Percentiles rank a stretch among this genome's conserved stretches.
Conservation (phyloP, 2,113 vertebrate species). For the Proteles cristata region DNA sequence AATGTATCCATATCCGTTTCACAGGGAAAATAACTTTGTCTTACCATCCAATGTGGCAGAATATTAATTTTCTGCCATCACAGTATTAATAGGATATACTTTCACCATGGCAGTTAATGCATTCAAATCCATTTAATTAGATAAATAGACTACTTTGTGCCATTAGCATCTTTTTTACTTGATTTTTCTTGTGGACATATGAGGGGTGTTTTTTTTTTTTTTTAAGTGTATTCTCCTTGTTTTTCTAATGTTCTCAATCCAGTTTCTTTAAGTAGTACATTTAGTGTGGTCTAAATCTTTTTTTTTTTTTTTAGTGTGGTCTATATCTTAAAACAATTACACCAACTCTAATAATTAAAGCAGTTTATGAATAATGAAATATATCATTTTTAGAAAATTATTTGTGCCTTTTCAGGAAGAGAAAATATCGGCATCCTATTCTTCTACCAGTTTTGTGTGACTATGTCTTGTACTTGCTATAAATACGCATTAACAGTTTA, state of each 20-base stretch:
- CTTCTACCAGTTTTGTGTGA: background rate
- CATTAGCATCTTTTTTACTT: background rate
- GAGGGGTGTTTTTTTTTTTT: background rate
- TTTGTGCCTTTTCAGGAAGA: slow-evolving; percentile 28
- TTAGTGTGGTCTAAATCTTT: background rate
- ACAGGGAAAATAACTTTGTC: slow-evolving; percentile 46
- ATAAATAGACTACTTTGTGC: slow-evolving; percentile 11
- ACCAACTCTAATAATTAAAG: background rate
- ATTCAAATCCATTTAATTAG: slow-evolving; percentile 29
- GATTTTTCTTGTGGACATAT: slow-evolving; percentile 40
- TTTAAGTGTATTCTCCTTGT: background rate
- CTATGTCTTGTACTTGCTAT: background rate
- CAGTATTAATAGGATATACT: background rate
- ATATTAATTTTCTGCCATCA: slow-evolving; percentile 45
- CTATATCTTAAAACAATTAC: background rate
- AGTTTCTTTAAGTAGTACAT: background rate
- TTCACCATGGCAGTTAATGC: background rate
- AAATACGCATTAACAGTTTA: background rate
- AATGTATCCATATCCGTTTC: background rate
- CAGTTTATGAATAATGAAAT: slow-evolving; percentile 33
- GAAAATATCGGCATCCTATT: background rate
- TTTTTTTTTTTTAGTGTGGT: background rate
- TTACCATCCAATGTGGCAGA: slow-evolving; percentile 54
- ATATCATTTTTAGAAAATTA: slow-evolving; percentile 26
- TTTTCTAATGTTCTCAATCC: slow-evolving; percentile 27